Percentiles rank a stretch among this genome's conserved stretches.
These are phyloP conservation scores for Lindbergichthys nudifrons DNA, from an alignment of 2,797 vertebrate species.

Conservation along the genomic window DNA sequence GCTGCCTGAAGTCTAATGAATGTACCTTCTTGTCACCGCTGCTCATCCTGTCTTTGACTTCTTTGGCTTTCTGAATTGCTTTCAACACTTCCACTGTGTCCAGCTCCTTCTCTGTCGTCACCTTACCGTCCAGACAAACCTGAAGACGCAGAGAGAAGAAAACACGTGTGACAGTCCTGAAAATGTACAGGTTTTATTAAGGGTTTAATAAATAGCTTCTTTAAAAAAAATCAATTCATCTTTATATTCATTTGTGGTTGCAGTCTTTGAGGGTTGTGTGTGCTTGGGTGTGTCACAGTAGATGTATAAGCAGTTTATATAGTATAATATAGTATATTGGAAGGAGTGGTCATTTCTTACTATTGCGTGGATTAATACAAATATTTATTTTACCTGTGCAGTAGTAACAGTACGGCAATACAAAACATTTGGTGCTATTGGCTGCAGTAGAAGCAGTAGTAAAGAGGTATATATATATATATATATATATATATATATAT, in stretches of 20 bases:
- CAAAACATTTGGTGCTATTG: background rate
- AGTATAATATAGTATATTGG: too few relatives aligned
- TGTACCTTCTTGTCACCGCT: slow-evolving; percentile 92
- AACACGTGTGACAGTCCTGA: background rate
- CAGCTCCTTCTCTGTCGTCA: slow-evolving; percentile 94
- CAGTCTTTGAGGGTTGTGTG: too few relatives aligned
- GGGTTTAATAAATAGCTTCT: too few relatives aligned
- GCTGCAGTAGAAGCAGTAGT: background rate
- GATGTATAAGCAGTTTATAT: background rate
- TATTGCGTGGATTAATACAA: too few relatives aligned
- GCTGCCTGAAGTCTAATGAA: background rate
- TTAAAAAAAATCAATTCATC: too few relatives aligned
- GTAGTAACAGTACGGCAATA: background rate
- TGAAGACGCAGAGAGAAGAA: slow-evolving; percentile 54
- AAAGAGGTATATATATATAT: background rate
- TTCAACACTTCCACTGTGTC: slow-evolving; percentile 98
- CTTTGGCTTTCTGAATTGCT: slow-evolving; percentile 98
- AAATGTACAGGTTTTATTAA: too few relatives aligned
- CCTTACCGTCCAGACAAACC: slow-evolving; percentile 91
- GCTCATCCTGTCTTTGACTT: slow-evolving; percentile 91
- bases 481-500: background rate
- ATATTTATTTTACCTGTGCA: background rate
- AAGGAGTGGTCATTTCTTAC: too few relatives aligned
- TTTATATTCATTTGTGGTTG: too few relatives aligned
- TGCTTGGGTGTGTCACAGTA: too few relatives aligned